Conservation (phyloP, 2,113 vertebrate species). For the Saiga tatarica region DNA sequence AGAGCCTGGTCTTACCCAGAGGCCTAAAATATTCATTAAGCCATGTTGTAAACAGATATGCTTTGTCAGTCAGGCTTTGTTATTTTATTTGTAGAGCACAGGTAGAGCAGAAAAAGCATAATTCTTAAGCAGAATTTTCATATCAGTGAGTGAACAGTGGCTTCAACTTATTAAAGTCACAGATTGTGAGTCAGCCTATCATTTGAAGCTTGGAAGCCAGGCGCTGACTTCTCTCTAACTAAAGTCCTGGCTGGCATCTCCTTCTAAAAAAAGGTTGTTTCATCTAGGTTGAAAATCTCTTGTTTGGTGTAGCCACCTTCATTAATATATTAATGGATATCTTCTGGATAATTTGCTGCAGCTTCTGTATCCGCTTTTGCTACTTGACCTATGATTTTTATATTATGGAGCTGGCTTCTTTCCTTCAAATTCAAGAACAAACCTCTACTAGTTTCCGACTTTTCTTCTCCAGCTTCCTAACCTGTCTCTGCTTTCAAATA, state of each 20-base stretch:
- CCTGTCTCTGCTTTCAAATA: background rate
- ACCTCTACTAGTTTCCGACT: background rate
- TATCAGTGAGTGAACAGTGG: background rate
- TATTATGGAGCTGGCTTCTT: background rate
- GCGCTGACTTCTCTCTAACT: background rate
- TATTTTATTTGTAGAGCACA: background rate
- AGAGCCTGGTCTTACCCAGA: background rate
- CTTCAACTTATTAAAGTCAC: background rate
- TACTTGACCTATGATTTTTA: background rate
- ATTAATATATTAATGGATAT: background rate
- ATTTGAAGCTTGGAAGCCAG: background rate
- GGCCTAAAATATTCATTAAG: background rate
- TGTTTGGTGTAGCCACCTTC: background rate
- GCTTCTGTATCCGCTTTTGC: background rate
- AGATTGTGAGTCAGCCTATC: background rate
- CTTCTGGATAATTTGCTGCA: background rate
- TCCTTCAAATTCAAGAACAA: background rate
- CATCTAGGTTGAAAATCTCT: background rate
- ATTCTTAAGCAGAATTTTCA: background rate
- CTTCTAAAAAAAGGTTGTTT: background rate
- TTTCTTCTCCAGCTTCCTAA: background rate
- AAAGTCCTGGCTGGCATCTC: background rate
- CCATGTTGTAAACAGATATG: background rate
- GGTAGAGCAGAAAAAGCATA: background rate
- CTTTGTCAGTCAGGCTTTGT: background rate